Percentiles rank a stretch among this genome's conserved stretches.
Evolutionary conservation across 1,140 invertebrate genomes (phyloP).

Genomic region (Plodia interpunctella): DNA sequence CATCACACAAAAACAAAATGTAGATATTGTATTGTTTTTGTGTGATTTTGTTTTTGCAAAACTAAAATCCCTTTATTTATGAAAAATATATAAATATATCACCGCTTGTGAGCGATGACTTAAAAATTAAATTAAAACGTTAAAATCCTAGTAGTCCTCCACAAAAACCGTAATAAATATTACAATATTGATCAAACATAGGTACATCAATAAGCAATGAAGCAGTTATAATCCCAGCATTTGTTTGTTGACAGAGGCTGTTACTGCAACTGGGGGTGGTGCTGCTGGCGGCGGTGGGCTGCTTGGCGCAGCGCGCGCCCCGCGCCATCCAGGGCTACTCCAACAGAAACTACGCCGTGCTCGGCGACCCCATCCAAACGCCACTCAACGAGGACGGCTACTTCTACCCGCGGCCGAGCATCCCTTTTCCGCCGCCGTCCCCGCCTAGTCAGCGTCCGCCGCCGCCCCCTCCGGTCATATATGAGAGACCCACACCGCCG

Average conservation of each 20-base stretch:
- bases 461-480: conserved; percentile 17
- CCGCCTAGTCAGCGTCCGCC: conserved; percentile 25
- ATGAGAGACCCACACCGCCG: conserved; percentile 15
- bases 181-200: too few species aligned
- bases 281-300: conserved; percentile 55
- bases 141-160: too few species aligned
- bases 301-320: conserved; percentile 42
- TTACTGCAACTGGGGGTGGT: conserved; percentile 65
- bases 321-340: conserved; percentile 47
- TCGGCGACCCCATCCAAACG: conserved; percentile 49
- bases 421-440: conserved; percentile 54
- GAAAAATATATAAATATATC: too few species aligned
- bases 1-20: too few species aligned
- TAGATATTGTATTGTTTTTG: too few species aligned
- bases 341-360: conserved; percentile 55
- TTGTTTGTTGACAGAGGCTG: conserved; percentile 57
- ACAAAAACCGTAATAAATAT: too few species aligned
- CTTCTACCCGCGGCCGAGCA: conserved; percentile 63
- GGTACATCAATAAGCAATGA: too few species aligned
- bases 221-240: too few species aligned
- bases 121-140: too few species aligned
- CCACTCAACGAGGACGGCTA: conserved; percentile 63
- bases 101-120: too few species aligned
- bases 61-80: too few species aligned
- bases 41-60: too few species aligned